phyloP scores from a whole-genome alignment of 1,140 invertebrate species.

The Mylabris phalerata region DNA sequence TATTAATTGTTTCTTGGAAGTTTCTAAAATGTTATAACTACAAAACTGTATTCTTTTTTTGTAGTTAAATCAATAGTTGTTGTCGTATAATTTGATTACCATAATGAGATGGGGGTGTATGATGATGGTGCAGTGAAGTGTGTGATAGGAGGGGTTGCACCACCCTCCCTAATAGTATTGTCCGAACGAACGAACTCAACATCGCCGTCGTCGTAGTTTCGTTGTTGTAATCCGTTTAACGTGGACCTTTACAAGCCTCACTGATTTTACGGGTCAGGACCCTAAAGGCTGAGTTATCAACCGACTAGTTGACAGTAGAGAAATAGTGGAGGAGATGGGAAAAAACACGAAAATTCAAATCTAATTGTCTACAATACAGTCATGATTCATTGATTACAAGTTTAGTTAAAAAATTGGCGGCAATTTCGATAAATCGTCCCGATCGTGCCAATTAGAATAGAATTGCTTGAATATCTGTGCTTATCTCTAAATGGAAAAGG shows the following conservation, averaged over 20 bases:
- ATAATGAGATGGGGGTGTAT: conserved; percentile 16
- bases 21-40: conserved; percentile 9
- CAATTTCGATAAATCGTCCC: too few relatives aligned
- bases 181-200: conserved; percentile 24
- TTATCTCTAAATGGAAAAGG: too few relatives aligned
- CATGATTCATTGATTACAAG: too few relatives aligned
- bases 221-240: conserved; percentile 23
- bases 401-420: too few relatives aligned
- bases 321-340: too few relatives aligned
- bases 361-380: too few relatives aligned
- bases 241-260: conserved; percentile 27
- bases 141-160: conserved; percentile 12
- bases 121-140: conserved; percentile 23
- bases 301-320: too few relatives aligned
- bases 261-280: conserved; percentile 25
- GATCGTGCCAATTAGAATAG: too few relatives aligned
- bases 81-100: conserved; percentile 9
- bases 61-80: conserved; percentile 6
- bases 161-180: conserved; percentile 25
- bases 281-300: too few relatives aligned
- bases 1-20: conserved; percentile 12
- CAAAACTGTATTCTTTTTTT: neutral
- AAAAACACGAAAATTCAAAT: too few relatives aligned
- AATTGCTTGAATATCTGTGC: too few relatives aligned
- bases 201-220: conserved; percentile 1